phyloP scores from a whole-genome alignment of 2,888 invertebrate genomes.

The Noctua janthina region DNA sequence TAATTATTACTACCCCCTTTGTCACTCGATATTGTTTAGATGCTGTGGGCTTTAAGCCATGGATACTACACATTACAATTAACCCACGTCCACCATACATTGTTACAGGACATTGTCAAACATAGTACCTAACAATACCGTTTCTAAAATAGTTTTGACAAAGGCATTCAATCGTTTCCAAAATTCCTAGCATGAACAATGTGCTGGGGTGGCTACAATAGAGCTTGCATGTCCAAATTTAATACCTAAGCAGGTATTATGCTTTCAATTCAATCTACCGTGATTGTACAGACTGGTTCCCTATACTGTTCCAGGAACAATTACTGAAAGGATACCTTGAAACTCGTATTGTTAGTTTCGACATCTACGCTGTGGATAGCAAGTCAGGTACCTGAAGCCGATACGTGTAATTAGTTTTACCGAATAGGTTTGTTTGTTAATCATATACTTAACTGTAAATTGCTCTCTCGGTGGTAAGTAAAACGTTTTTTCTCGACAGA shows the following conservation, averaged over 20 bases:
- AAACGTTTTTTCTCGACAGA: no score
- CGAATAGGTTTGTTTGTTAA: not conserved
- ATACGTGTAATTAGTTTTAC: not conserved
- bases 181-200: not conserved
- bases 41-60: no score
- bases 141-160: slow-evolving; percentile 1
- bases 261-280: not conserved
- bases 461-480: no score
- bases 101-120: not conserved
- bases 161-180: slow-evolving; percentile 10
- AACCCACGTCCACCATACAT: not conserved
- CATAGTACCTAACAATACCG: not conserved
- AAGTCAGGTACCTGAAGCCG: not conserved
- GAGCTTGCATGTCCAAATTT: slow-evolving; percentile 30
- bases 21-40: slow-evolving; percentile 1
- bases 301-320: not conserved
- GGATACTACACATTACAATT: not conserved
- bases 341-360: not conserved
- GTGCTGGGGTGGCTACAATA: slow-evolving; percentile 11
- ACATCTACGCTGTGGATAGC: not conserved
- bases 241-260: slow-evolving; percentile 25
- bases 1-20: slow-evolving; percentile 1
- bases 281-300: slow-evolving; percentile 4
- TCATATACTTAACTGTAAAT: not conserved
- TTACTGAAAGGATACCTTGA: not conserved